Base-by-base conservation (phyloP, 2,888 invertebrate species). In the Ischnus inquisitorius region DNA sequence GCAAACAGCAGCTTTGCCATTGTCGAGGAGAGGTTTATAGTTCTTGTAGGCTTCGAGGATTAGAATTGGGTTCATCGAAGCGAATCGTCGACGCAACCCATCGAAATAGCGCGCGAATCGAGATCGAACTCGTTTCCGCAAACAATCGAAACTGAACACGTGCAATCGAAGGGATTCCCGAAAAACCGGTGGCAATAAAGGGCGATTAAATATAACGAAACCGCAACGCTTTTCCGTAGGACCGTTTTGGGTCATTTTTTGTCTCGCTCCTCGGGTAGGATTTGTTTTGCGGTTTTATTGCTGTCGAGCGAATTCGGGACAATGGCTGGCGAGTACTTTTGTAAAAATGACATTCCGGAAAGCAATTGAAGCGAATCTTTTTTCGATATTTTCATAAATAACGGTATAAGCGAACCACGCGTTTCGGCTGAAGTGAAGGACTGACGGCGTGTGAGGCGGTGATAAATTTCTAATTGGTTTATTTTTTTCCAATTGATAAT, bases 351-450 rank as follows among this genome's bases (percentile, higher is more conserved):
- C 16, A 12, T 54, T 54, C 51, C 14, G 19, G 2, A 34, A 39
- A 69, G 2, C 34, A 39, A 54, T 54, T 22, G 39, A 69, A 51
- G 51, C 51, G 51, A 12, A 8, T 39, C 19, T 69, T 54, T 39
- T 69, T 22, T 39, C 51, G 2, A 19, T 14, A 39, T 41, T 5
- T 54, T 19, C 19, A 16, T 19, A 22, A 19, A 54, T 48, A 34
- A 34, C 34, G 34, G 34, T 19, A 54, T 3, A 54, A 19, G 8
- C 16, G 16, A 19, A 51, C 16, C 19, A 34, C 34, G 6, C 3
- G 6, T 3, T 34, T 34, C 6, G n/a, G n/a, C n/a, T n/a, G n/a
- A n/a, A n/a, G 34, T 5, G 34, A 34, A 34, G 2, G 6, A 34
- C n/a, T n/a, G 6, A 34, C 3, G 6, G 34, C 3, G 6, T 34